Evolutionary conservation across 1,140 invertebrate genomes (phyloP), one percentile per base, ranked within the genome.

Genomic region (Bombus superbus): DNA sequence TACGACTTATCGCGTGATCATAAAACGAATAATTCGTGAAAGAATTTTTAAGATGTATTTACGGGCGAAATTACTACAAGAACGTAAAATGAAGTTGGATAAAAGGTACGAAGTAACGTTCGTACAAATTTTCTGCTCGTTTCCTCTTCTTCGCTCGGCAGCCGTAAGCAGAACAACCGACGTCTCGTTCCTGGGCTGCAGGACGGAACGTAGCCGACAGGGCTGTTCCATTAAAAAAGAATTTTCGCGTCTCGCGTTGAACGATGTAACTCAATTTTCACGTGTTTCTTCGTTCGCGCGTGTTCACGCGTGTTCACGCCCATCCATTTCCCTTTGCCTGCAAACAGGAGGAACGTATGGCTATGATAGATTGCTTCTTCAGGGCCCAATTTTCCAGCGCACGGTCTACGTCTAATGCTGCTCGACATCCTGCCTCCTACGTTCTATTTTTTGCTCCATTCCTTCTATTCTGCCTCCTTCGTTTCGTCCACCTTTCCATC

Each of bases 331-430:
- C 85, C 72, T 64, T 68, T 77, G 57, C 68, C 78, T 57, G 53
- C 62, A 22, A 76, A 72, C 78, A n/a, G 47, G 75, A 40, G 69
- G 68, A 89, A 74, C 80, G 81, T 91, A 85, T 86, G 83, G 83
- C 87, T 91, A 92, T 92, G 92, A 93, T 93, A 90, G 91, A 93
- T 93, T 78, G 88, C 86, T 90, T 90, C 85, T 91, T 89, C 83
- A 62, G 68, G 79, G 74, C 88, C 89, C 89, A 89, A 92, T 92
- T 92, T 86, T 87, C 85, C 80, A 73, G 18, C 72, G 68, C 32
- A 68, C 73, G 75, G 81, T 86, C 71, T 32, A 44, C 47, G 53
- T 72, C 81, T 89, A 86, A 89, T 84, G 40, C 64, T 76, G 38
- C 22, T 32, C 80, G 66, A 88, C 83, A 40, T 75, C 35, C 62